phyloP scores from a whole-genome alignment of 2,888 invertebrate species.

The Mythimna vitellina region DNA sequence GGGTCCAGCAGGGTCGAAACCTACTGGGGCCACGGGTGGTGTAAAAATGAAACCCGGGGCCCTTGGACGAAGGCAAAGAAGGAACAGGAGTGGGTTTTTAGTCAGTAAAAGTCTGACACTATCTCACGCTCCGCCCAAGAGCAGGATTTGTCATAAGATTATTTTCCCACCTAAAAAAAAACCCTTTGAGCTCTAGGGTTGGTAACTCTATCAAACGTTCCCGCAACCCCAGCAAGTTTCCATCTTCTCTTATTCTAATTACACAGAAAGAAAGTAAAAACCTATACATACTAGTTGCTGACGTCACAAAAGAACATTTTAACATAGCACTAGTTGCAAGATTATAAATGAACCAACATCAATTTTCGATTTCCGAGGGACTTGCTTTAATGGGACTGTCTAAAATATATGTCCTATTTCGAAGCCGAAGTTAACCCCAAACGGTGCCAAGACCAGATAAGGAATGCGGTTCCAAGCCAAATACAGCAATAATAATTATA shows the following conservation, averaged over 20 bases:
- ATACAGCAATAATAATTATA: slow-evolving; percentile 53
- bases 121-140: too few relatives aligned
- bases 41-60: too few relatives aligned
- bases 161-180: too few relatives aligned
- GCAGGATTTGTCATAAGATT: too few relatives aligned
- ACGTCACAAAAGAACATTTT: neutral
- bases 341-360: slow-evolving; percentile 39
- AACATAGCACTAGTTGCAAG: neutral
- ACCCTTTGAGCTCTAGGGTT: too few relatives aligned
- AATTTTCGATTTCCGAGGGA: slow-evolving; percentile 47
- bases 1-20: too few relatives aligned
- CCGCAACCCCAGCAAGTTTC: too few relatives aligned
- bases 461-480: slow-evolving; percentile 54
- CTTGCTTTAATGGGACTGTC: slow-evolving; percentile 48
- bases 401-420: slow-evolving; percentile 49
- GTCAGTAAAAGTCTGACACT: too few relatives aligned
- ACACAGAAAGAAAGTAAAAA: neutral
- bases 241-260: neutral
- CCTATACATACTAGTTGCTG: neutral
- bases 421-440: slow-evolving; percentile 46
- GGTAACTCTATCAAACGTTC: too few relatives aligned
- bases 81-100: too few relatives aligned
- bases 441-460: slow-evolving; percentile 56
- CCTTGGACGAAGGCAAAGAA: too few relatives aligned
- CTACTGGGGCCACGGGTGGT: too few relatives aligned